Evolutionary conservation across 2,113 vertebrate species (phyloP).

Genomic region (Trinectes maculatus): DNA sequence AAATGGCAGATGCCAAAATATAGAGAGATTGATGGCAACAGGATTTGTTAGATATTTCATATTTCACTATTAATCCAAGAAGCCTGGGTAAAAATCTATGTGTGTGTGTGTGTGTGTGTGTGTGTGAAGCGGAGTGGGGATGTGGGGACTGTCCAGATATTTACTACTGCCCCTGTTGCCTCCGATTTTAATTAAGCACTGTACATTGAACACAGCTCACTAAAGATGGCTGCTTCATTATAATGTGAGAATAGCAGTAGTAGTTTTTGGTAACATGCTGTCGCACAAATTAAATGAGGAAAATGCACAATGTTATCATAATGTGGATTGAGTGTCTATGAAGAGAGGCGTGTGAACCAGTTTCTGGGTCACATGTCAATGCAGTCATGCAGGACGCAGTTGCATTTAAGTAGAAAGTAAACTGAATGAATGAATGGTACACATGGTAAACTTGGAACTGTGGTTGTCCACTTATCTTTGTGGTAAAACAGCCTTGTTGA

Average conservation of each 20-base stretch:
- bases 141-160: too few relatives aligned
- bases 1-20: slow-evolving; percentile 13
- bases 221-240: neutral
- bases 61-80: slow-evolving; percentile 5
- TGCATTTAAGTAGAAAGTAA: neutral
- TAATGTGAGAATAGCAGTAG: slow-evolving; percentile 12
- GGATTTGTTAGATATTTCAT: neutral
- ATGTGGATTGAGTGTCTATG: neutral
- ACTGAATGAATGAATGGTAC: too few relatives aligned
- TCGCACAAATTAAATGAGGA: neutral
- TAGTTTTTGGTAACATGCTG: neutral
- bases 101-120: too few relatives aligned
- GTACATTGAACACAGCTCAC: neutral
- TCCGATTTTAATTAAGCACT: neutral
- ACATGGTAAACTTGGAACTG: neutral
- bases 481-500: neutral
- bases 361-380: slow-evolving; percentile 3
- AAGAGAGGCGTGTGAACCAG: neutral
- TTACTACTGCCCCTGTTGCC: neutral
- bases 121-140: too few relatives aligned
- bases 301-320: neutral
- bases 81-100: slow-evolving; percentile 8
- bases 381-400: neutral
- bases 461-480: neutral
- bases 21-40: slow-evolving; percentile 5